Percentiles rank a stretch among this genome's conserved stretches.
phyloP scores from a whole-genome alignment of 2,888 invertebrate genomes.

The Anarsia innoxiella region DNA sequence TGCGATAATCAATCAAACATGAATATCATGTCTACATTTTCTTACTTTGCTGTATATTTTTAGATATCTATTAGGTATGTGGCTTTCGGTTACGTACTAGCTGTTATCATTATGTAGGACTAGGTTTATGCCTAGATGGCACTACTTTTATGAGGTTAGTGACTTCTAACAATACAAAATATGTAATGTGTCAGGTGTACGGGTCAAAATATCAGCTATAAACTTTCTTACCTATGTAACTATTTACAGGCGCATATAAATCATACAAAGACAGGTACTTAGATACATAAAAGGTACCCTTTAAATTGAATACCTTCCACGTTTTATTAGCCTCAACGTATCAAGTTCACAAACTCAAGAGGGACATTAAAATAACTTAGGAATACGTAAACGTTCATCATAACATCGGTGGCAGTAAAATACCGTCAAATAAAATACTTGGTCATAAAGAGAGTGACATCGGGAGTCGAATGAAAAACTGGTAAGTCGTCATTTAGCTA shows the following conservation, averaged over 20 bases:
- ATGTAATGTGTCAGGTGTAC: no score
- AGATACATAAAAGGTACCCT: slow-evolving; percentile 11
- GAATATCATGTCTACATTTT: no score
- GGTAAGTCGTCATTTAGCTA: slow-evolving; percentile 67
- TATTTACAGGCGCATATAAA: no score
- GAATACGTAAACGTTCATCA: slow-evolving; percentile 60
- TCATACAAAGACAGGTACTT: slow-evolving; percentile 10
- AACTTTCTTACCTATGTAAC: no score
- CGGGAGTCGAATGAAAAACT: slow-evolving; percentile 60
- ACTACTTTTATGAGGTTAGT: no score
- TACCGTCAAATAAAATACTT: slow-evolving; percentile 64
- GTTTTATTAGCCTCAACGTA: slow-evolving; percentile 42
- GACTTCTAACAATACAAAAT: no score
- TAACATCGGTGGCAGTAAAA: slow-evolving; percentile 67
- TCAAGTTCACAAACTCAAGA: slow-evolving; percentile 53
- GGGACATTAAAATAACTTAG: slow-evolving; percentile 56
- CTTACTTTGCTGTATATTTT: no score
- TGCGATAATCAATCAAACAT: slow-evolving; percentile 3
- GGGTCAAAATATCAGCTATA: no score
- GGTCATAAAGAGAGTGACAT: slow-evolving; percentile 67
- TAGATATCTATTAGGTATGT: no score
- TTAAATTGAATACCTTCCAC: slow-evolving; percentile 34
- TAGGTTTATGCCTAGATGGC: no score
- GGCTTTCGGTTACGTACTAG: no score
- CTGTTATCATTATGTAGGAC: no score